Conservation (phyloP, 2,113 vertebrate genomes). For the Leucosticte australis region DNA sequence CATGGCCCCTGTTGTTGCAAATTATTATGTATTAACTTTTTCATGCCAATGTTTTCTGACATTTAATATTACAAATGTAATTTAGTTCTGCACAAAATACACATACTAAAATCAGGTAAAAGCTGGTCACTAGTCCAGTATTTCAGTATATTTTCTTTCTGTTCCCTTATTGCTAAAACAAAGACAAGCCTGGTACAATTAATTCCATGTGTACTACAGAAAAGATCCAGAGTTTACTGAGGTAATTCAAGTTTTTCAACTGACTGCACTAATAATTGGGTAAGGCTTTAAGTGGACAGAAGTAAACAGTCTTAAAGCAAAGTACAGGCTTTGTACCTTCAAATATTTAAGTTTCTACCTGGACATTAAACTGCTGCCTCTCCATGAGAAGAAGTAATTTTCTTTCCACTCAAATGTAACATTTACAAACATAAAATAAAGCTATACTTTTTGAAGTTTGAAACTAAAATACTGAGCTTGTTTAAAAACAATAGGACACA, state of each 20-base stretch:
- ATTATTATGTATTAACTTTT: not conserved
- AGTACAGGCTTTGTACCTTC: not conserved
- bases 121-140: not conserved
- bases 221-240: not conserved
- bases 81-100: not conserved
- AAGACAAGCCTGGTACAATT: not conserved
- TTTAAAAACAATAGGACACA: not conserved
- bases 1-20: not conserved
- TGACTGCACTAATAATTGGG: not conserved
- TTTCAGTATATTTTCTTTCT: not conserved
- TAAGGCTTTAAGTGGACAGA: not conserved
- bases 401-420: not conserved
- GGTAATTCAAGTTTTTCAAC: not conserved
- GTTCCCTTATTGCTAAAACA: not conserved
- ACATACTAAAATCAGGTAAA: not conserved
- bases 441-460: not conserved
- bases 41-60: not conserved
- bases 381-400: not conserved
- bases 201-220: not conserved
- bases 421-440: not conserved
- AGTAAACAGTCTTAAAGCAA: not conserved
- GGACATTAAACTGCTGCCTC: not conserved
- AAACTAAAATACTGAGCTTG: not conserved
- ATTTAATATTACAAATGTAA: not conserved
- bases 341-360: not conserved